Evolutionary conservation across 2,888 invertebrate genomes (phyloP).

Genomic region (Nomada ferruginata): DNA sequence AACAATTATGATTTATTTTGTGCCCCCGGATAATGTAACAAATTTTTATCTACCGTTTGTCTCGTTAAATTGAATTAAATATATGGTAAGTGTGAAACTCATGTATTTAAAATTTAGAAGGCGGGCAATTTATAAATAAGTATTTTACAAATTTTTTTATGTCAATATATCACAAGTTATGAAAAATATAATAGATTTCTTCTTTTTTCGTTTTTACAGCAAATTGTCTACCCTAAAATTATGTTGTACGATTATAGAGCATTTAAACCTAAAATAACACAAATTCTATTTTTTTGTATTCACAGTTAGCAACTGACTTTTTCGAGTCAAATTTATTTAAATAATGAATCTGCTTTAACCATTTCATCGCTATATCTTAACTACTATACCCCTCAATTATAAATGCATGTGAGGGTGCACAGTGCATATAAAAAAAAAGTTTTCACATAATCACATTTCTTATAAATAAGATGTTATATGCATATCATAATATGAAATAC

Average conservation of each 20-base stretch:
- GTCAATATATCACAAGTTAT: conserved; percentile 47
- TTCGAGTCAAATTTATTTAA: conserved; percentile 5
- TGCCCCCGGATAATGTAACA: conserved; percentile 8
- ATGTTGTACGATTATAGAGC: conserved; percentile 13
- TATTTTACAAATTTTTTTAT: conserved; percentile 48
- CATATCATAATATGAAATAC: conserved; percentile 25
- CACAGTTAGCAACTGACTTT: not conserved
- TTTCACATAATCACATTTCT: conserved; percentile 19
- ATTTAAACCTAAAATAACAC: conserved; percentile 22
- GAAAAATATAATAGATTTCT: conserved; percentile 43
- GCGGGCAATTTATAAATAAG: conserved; percentile 39
- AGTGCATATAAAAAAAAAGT: not conserved
- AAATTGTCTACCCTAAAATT: conserved; percentile 9
- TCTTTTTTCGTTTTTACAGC: conserved; percentile 2
- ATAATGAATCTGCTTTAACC: conserved; percentile 12
- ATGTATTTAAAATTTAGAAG: conserved; percentile 27
- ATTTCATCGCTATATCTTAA: not conserved
- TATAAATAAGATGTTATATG: conserved; percentile 9
- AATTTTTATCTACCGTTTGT: not conserved
- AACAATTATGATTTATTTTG: conserved; percentile 12
- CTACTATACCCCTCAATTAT: not conserved
- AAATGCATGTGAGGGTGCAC: conserved; percentile 17
- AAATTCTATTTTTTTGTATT: conserved; percentile 15
- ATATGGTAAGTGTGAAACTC: conserved; percentile 4
- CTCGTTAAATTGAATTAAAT: conserved; percentile 12